Percentiles rank a stretch among this genome's conserved stretches.
phyloP scores from a whole-genome alignment of 2,888 invertebrate species.

The Campoplex capitator region DNA sequence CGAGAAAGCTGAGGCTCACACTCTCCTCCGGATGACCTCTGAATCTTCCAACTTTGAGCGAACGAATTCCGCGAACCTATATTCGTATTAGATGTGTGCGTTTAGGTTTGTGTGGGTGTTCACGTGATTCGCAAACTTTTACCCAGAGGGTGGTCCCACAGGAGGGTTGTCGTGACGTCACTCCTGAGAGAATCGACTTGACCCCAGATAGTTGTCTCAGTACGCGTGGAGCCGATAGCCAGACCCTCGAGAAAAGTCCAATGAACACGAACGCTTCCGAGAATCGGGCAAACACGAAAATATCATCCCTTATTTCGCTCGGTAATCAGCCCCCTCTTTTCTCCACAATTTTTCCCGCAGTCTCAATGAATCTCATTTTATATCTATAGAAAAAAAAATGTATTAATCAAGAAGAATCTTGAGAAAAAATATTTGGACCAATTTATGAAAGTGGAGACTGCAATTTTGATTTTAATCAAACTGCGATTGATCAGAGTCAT shows the following conservation, averaged over 20 bases:
- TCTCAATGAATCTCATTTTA: neutral
- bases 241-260: conserved; percentile 4
- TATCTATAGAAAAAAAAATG: neutral
- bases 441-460: neutral
- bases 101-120: neutral
- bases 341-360: neutral
- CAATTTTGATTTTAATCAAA: neutral
- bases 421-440: neutral
- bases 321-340: neutral
- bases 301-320: conserved; percentile 20
- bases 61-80: conserved; percentile 49
- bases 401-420: neutral
- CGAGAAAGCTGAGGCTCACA: conserved; percentile 2
- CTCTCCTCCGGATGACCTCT: conserved; percentile 45
- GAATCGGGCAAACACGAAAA: conserved; percentile 33
- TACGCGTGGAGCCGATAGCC: conserved; percentile 33
- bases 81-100: neutral
- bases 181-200: conserved; percentile 54
- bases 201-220: neutral
- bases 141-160: conserved; percentile 15
- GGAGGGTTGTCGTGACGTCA: conserved; percentile 57
- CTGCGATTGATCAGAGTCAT: neutral
- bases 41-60: conserved; percentile 55
- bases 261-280: conserved; percentile 42
- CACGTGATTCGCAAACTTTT: conserved; percentile 31